These are phyloP conservation scores for Antedon mediterranea DNA, from an alignment of 53 echinoderm and acorn worm genomes.

Conservation along the genomic window DNA sequence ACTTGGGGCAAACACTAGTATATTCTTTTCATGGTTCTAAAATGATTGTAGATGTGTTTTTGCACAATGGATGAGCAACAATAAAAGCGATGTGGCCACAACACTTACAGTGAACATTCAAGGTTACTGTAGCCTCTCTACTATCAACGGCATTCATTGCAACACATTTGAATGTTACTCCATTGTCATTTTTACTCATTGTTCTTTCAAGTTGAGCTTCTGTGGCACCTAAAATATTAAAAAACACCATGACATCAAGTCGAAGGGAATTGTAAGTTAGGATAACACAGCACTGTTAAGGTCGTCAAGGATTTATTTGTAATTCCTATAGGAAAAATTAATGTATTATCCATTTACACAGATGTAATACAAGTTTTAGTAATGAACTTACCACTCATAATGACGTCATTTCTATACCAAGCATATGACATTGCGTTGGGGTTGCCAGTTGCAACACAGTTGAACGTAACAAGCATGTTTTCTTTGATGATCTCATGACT, in stretches of 20 bases:
- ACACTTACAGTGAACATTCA: conserved; percentile 63
- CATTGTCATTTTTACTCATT: conserved; percentile 53
- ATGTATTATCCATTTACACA: too few species aligned
- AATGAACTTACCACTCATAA: conserved; percentile 34
- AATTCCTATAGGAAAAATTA: too few species aligned
- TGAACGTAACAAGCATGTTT: conserved; percentile 33
- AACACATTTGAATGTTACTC: conserved; percentile 35
- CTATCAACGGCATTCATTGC: conserved; percentile 57
- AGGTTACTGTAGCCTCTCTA: conserved; percentile 27
- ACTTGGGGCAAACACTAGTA: too few species aligned
- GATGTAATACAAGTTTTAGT: too few species aligned
- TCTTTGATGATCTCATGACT: conserved; percentile 9
- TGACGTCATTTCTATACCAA: conserved; percentile 63
- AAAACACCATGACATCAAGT: too few species aligned
- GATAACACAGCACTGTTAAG: too few species aligned
- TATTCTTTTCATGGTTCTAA: too few species aligned
- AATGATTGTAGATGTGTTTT: too few species aligned
- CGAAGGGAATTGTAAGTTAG: too few species aligned
- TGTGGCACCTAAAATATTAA: conserved; percentile 47
- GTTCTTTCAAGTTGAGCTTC: conserved; percentile 30
- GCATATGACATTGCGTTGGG: conserved; percentile 41
- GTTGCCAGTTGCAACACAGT: conserved; percentile 63
- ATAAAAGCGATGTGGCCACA: too few species aligned
- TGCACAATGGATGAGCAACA: too few species aligned
- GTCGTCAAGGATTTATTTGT: too few species aligned